These are phyloP conservation scores for Galeopterus variegatus DNA, from an alignment of 2,113 vertebrate genomes.

Conservation along the genomic window DNA sequence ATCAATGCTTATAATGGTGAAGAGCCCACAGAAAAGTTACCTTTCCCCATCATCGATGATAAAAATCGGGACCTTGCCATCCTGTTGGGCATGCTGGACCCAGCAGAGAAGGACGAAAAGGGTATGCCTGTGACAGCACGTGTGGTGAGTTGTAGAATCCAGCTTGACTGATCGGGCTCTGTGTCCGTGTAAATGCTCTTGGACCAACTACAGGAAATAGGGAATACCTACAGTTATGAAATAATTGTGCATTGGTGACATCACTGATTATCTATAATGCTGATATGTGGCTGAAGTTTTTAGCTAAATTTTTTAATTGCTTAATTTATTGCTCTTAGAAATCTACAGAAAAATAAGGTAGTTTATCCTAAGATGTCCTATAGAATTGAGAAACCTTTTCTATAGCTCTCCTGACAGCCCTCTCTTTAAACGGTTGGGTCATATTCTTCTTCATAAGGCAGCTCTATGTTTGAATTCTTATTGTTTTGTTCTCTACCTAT, in stretches of 20 bases:
- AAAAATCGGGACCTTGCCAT: conserved; percentile 93
- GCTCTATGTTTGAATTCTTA: background rate
- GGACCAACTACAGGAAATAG: background rate
- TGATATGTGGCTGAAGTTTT: background rate
- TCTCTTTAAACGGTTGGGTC: background rate
- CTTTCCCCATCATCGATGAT: conserved; percentile 98
- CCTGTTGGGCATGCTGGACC: conserved; percentile 97
- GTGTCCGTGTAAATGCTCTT: too few species aligned
- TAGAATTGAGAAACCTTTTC: background rate
- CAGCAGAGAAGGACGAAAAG: conserved; percentile 94
- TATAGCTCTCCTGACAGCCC: background rate
- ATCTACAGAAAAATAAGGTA: background rate
- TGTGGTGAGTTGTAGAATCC: conserved; percentile 91
- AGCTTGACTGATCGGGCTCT: accelerated
- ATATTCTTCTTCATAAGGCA: background rate
- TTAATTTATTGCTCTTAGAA: background rate
- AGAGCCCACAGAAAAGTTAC: conserved; percentile 87
- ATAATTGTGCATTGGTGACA: background rate
- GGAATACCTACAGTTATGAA: background rate
- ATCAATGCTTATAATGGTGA: conserved; percentile 92
- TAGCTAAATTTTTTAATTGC: background rate
- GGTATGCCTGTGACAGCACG: conserved; percentile 96
- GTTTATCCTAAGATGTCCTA: background rate
- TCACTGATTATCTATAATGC: background rate
- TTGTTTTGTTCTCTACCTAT: background rate